Base-by-base conservation (phyloP, 92 coral and sea anemone species). In the Heteractis magnifica region DNA sequence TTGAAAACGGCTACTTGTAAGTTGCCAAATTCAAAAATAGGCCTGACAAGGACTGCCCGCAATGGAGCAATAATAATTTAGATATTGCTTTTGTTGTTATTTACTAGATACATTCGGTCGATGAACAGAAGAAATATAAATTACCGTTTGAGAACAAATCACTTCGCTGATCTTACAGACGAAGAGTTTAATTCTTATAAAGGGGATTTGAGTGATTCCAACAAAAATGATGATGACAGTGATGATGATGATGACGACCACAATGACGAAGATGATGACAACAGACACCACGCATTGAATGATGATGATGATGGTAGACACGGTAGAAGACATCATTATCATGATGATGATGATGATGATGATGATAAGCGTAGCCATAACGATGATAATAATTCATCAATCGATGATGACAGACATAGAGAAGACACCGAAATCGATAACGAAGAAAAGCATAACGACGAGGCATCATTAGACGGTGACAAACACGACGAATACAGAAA, bases 131-230 rank as follows among this genome's bases (percentile, higher is more conserved):
- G 81, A 84, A 88, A 86, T 76, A 89, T 88, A 51, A 72, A 86
- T 16, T 95, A 84, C 76, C 90, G 92, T 59, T 84, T 95, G 49
- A 76, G 86, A 65, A 81, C 89, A 75, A 95, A 95, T 86, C 90
- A 91, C 80, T 95, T 95, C 77, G 93, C 98, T 23, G 98, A 95
- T 72, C 79, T 95, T 85, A 95, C 98, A 9, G 96, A 95, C 72
- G 87, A 81, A 23, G 98, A 95, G 72, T 95, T 90, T 83, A 74
- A 77, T 20, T 81, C 81, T 51, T 87, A 90, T 80, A 95, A 95
- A 77, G 98, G 98, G 20, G 82, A 83, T 44, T 68, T 95, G 87
- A 86, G 88, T 73, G 98, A 91, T 11, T 81, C 83, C 49, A 89
- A 90, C 51, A 86, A 79, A 13, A 86, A 75, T 53, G 88, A 86